Conservation (phyloP, 2,797 vertebrate species). For the Channa striata region DNA sequence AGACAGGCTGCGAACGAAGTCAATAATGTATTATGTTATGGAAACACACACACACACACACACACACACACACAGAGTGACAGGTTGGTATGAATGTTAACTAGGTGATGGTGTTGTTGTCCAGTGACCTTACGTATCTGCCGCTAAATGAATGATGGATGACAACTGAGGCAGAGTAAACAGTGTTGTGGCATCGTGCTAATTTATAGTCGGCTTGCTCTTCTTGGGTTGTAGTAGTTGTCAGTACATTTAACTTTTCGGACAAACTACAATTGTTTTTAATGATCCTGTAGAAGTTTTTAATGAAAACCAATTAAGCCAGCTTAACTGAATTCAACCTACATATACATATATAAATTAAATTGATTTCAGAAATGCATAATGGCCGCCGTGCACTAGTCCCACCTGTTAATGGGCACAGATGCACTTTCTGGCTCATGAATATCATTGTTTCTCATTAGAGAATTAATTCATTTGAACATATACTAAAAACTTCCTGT, state of each 20-base stretch:
- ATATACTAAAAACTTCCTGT: too few species aligned
- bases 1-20: not conserved
- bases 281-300: too few species aligned
- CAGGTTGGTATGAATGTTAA: slow-evolving; percentile 80
- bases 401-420: not conserved
- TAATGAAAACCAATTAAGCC: not conserved
- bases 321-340: too few species aligned
- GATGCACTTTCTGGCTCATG: not conserved
- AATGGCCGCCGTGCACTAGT: not conserved
- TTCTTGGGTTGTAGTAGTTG: not conserved
- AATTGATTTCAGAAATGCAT: not conserved
- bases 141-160: slow-evolving; percentile 65
- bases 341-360: too few species aligned
- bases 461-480: not conserved
- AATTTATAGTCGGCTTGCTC: not conserved
- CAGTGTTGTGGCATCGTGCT: too few species aligned
- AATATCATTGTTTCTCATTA: not conserved
- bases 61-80: slow-evolving; percentile 33
- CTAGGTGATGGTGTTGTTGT: slow-evolving; percentile 64
- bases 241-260: not conserved
- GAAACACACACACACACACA: slow-evolving; percentile 10
- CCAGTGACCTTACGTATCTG: slow-evolving; percentile 32
- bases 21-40: slow-evolving; percentile 10
- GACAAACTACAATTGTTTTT: not conserved
- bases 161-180: not conserved